These are phyloP conservation scores for Pseudomyrmex cubaensis DNA, from an alignment of 1,140 invertebrate species.

Conservation along the genomic window DNA sequence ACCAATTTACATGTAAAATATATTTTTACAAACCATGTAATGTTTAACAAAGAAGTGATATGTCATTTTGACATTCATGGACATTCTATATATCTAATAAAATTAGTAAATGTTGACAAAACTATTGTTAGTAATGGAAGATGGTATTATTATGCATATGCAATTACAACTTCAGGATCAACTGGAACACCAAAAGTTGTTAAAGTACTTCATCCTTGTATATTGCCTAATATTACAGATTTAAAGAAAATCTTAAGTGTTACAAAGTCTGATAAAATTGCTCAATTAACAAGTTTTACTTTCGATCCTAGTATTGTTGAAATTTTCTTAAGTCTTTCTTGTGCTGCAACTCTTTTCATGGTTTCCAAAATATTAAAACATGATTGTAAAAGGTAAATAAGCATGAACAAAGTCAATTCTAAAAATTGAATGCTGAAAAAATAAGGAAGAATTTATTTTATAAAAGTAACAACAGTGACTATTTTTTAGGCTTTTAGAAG, in stretches of 20 bases:
- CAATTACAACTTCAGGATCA: conserved; percentile 88
- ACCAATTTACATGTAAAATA: conserved; percentile 67
- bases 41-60: conserved; percentile 54
- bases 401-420: background rate
- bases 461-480: background rate
- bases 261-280: conserved; percentile 87
- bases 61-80: conserved; percentile 62
- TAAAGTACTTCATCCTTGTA: conserved; percentile 87
- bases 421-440: background rate
- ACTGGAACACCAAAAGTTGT: conserved; percentile 88
- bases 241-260: conserved; percentile 86
- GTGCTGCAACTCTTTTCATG: conserved; percentile 88
- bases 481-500: conserved; percentile 81
- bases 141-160: conserved; percentile 84
- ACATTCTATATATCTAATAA: conserved; percentile 68
- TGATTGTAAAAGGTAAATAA: conserved; percentile 76
- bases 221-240: conserved; percentile 88
- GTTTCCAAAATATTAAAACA: conserved; percentile 85
- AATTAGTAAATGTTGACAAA: conserved; percentile 58
- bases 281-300: conserved; percentile 90
- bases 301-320: conserved; percentile 94
- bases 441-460: background rate
- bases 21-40: conserved; percentile 68
- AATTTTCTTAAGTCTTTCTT: conserved; percentile 88
- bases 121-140: background rate